Evolutionary conservation across 2,797 vertebrate genomes (phyloP).

Genomic region (Gephyroberyx darwinii): DNA sequence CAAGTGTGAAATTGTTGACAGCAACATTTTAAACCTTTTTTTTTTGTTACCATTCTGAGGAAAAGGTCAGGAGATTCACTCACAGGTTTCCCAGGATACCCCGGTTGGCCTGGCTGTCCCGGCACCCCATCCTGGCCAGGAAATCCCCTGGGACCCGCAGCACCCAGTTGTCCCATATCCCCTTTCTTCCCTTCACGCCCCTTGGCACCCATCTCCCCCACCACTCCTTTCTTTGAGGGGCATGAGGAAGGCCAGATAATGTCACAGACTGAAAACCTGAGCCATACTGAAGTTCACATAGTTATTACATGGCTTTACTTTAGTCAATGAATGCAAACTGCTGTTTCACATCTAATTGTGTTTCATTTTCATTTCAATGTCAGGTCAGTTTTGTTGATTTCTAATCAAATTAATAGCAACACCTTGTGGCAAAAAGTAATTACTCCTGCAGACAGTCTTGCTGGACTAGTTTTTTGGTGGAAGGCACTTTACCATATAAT

Average conservation of each 20-base stretch:
- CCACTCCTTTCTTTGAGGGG: conserved; percentile 75
- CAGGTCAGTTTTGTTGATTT: too few relatives aligned
- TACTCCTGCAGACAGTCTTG: too few relatives aligned
- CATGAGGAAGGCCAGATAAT: conserved; percentile 1
- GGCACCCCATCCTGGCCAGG: conserved; percentile 80
- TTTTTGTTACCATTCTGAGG: not conserved
- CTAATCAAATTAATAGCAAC: too few relatives aligned
- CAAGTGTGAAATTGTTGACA: not conserved
- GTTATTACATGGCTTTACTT: too few relatives aligned
- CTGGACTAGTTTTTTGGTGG: too few relatives aligned
- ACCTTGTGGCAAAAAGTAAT: too few relatives aligned
- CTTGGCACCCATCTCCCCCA: conserved; percentile 76
- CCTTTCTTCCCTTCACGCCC: conserved; percentile 83
- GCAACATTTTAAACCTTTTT: not conserved
- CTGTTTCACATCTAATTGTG: too few relatives aligned
- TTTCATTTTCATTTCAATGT: too few relatives aligned
- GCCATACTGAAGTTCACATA: too few relatives aligned
- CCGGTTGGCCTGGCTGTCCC: conserved; percentile 82
- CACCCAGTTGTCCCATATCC: conserved; percentile 73
- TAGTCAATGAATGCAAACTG: too few relatives aligned
- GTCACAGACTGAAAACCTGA: too few relatives aligned
- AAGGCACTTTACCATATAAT: too few relatives aligned
- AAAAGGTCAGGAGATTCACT: conserved; percentile 44
- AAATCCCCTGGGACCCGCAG: conserved; percentile 77
- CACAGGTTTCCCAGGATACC: conserved; percentile 85